These are phyloP conservation scores for Simalia tracyae DNA, from an alignment of 2,797 vertebrate species.

Conservation along the genomic window DNA sequence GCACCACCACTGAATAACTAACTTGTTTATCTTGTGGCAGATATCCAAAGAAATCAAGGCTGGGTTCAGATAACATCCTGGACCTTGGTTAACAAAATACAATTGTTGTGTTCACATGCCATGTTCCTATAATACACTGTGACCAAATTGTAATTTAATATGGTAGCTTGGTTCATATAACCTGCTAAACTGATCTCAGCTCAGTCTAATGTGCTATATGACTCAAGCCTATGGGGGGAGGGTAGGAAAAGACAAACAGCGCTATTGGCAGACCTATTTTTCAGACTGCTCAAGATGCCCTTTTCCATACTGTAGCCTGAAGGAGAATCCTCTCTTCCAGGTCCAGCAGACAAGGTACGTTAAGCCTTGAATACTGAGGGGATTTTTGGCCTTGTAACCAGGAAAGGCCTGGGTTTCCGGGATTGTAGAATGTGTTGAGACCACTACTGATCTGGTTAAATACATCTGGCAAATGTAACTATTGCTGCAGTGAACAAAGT, in stretches of 20 bases:
- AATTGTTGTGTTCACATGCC: background rate
- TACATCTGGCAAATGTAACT: background rate
- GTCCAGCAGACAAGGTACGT: background rate
- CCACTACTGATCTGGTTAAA: background rate
- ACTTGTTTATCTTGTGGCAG: background rate
- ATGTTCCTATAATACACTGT: background rate
- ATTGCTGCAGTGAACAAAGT: background rate
- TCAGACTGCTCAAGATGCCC: background rate
- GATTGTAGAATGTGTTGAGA: background rate
- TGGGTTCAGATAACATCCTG: background rate
- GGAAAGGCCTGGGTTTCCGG: background rate
- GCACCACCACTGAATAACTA: background rate
- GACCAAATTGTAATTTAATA: background rate
- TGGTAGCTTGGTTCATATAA: background rate
- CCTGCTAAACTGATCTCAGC: background rate
- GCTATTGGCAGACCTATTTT: background rate
- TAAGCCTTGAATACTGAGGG: background rate
- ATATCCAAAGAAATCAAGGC: background rate
- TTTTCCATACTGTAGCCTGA: background rate
- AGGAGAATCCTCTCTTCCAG: background rate
- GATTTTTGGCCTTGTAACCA: background rate
- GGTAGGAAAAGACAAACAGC: background rate
- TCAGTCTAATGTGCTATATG: background rate
- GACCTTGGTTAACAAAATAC: background rate
- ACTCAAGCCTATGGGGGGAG: too few species aligned